Conservation (phyloP, 1,140 invertebrate genomes). For the Brachionus sp. region DNA sequence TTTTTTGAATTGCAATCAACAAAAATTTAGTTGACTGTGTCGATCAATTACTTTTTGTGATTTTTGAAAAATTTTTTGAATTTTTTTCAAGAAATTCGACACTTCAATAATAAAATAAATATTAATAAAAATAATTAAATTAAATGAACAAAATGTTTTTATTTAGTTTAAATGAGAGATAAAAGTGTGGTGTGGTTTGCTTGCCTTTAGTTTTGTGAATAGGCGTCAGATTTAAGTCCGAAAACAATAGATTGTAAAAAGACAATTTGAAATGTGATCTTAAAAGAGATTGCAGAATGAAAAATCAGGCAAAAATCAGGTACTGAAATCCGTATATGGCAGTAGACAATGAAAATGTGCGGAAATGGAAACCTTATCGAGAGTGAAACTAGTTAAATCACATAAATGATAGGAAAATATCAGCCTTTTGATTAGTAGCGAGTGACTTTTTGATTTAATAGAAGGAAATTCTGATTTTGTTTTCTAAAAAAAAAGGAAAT, state of each 20-base stretch:
- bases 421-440: not conserved
- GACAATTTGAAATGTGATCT: not conserved
- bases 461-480: not conserved
- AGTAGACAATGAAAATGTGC: not conserved
- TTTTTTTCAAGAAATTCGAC: too few relatives aligned
- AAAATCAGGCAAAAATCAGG: not conserved
- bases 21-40: too few relatives aligned
- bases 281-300: not conserved
- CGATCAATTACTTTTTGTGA: too few relatives aligned
- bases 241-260: too few relatives aligned
- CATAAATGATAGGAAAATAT: not conserved
- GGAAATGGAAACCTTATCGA: conserved; percentile 14
- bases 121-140: too few relatives aligned
- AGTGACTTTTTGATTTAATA: conserved; percentile 1
- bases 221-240: not conserved
- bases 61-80: too few relatives aligned
- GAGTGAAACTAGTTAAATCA: conserved; percentile 7
- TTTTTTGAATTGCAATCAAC: too few relatives aligned
- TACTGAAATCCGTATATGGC: not conserved
- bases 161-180: not conserved
- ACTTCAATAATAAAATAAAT: too few relatives aligned
- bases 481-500: not conserved
- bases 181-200: not conserved
- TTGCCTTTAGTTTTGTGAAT: not conserved
- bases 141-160: too few relatives aligned